Base-by-base conservation (phyloP, 2,797 vertebrate species). In the Sarcoramphus papa region DNA sequence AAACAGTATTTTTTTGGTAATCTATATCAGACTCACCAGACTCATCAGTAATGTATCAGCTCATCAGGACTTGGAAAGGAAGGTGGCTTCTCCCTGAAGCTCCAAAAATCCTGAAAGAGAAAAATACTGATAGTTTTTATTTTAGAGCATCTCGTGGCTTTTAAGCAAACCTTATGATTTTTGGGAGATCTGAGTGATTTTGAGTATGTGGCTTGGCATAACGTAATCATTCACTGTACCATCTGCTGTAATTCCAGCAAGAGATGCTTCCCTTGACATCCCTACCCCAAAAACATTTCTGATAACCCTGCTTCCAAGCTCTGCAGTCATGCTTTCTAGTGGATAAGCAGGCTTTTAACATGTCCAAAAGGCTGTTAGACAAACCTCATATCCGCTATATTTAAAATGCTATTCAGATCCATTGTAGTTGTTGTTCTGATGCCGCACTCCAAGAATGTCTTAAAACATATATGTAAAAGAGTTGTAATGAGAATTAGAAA, bases 401-500 rank as follows among this genome's bases (percentile, higher is more conserved):
- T 93, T 67, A 37, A 87, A 94, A 81, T n/a, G n/a, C 47, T 86
- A 0, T 86, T 93, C n/a, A 69, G 19, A 77, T 64, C 80, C 11
- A 3, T 54, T 74, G 63, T 88, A 86, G 69, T 69, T 79, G 73
- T 85, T 45, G 35, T 85, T 88, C 60, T 83, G 75, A 64, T 78
- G 81, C 62, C 0, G 0, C 74, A 17, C 57, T 92, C 41, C 47
- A 63, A 76, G 62, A 87, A 90, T 62, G 53, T 74, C 91, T 82
- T 91, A 64, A 85, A 88, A 51, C 53, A 47, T 80, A 63, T 75
- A 90, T 80, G 87, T 94, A 82, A 86, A 95, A 70, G 63, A 59
- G 45, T 87, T 95, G 86, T 77, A 93, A 83, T 74, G 81, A 94
- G 86, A 56, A 57, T 89, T 88, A 88, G 86, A 50, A 94, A 92